phyloP scores from a whole-genome alignment of 2,888 invertebrate genomes.

The Eristalinus aeneus region DNA sequence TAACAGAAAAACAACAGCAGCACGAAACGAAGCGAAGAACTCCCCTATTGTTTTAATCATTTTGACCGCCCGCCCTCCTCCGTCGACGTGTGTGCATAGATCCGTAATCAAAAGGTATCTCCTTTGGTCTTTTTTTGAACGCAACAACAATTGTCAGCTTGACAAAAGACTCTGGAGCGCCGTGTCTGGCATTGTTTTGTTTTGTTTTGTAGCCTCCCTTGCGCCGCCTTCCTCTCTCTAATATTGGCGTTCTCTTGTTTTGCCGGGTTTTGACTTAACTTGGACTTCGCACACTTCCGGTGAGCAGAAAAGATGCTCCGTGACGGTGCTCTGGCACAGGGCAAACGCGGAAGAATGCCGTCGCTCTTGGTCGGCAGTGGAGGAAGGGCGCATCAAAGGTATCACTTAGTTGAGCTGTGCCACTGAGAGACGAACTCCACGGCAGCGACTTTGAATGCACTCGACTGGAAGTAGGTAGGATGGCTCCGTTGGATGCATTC shows the following conservation, averaged over 20 bases:
- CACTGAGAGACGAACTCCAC: background rate
- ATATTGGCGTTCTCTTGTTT: background rate
- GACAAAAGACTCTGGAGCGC: slow-evolving; percentile 24
- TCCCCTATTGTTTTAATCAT: background rate
- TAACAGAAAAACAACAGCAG: background rate
- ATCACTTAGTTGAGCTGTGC: background rate
- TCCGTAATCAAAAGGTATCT: slow-evolving; percentile 1
- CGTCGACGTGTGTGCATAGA: background rate
- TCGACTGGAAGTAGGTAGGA: background rate
- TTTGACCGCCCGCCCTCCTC: background rate
- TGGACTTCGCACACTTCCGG: background rate
- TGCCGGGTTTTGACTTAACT: background rate
- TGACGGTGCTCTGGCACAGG: background rate
- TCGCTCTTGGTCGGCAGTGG: background rate
- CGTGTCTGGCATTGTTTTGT: slow-evolving; percentile 3
- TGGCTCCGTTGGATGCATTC: background rate
- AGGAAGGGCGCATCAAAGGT: background rate
- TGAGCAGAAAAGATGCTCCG: background rate
- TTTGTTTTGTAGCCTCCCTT: background rate
- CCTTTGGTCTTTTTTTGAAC: slow-evolving; percentile 16
- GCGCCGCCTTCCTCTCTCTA: background rate
- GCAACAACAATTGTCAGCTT: slow-evolving; percentile 41
- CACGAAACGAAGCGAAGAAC: slow-evolving; percentile 8
- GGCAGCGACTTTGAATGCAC: background rate
- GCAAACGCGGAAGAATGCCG: background rate